Base-by-base conservation (phyloP, 1,140 invertebrate genomes). In the Bilobella aurantiaca region DNA sequence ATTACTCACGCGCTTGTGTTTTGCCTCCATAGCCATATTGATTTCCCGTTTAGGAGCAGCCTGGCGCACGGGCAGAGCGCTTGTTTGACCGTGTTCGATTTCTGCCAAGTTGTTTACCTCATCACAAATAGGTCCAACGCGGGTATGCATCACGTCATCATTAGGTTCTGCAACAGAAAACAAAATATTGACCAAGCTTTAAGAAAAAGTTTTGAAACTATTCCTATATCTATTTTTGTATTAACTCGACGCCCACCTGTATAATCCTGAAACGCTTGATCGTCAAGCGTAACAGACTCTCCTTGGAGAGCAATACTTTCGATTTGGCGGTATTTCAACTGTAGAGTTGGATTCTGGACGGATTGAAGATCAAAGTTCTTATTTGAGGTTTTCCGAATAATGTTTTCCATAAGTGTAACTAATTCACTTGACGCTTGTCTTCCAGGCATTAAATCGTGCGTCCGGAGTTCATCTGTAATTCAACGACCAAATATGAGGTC, bases 141-240 rank as follows among this genome's bases (percentile, higher is more conserved):
- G 3, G 3, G 21, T 18, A 18, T 27, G n/a, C 63, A 65, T 65
- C n/a, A 37, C 16, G 18, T 58, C 63, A 25, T 58, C 29, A 42
- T 59, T 65, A 8, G 63, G 63, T 42, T 65, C 63, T 65, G 21
- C 30, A 28, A 63, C 12, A 53, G 30, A 62, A 49, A 42, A 42
- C n/a, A 42, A 42, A 42, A n/a, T n/a, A 42, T 42, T 42, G 34
- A 12, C 34, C 34, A 53, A 23, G 8, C 37, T 8, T 42, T 42
- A 42, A n/a, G 37, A 42, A n/a, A n/a, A 42, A 42, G 37, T 12
- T 12, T 42, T 42, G n/a, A 12, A 42, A n/a, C 37, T 12, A 42
- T 42, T 12, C 8, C 37, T 12, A 12, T 42, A 8, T 42, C 8
- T 12, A 42, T 42, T 42, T 8, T 42, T 42, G 37, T n/a, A 8